phyloP scores from a whole-genome alignment of 2,113 vertebrate genomes.

The Rattus norvegicus region GRCr8 NC_086020.1:167944001-167944500 shows the following conservation, averaged over 20 bases:
- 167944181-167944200: not conserved
- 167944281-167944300: not conserved
- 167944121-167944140: not conserved
- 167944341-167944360: too few relatives aligned
- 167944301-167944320: not conserved
- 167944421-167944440: not conserved
- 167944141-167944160: not conserved
- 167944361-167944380: not conserved
- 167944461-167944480: not conserved
- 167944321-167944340: not conserved
- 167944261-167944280: fast-evolving
- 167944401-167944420: not conserved
- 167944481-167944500: not conserved
- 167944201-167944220: not conserved
- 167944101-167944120: not conserved
- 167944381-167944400: too few relatives aligned
- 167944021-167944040: not conserved
- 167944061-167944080: not conserved
- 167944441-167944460: not conserved
- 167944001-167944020: not conserved
- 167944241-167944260: not conserved
- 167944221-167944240: not conserved
- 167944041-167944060: not conserved
- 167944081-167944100: not conserved
- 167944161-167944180: not conserved